Conservation (phyloP, 2,888 invertebrate genomes). For the Tortricodes alternella region DNA sequence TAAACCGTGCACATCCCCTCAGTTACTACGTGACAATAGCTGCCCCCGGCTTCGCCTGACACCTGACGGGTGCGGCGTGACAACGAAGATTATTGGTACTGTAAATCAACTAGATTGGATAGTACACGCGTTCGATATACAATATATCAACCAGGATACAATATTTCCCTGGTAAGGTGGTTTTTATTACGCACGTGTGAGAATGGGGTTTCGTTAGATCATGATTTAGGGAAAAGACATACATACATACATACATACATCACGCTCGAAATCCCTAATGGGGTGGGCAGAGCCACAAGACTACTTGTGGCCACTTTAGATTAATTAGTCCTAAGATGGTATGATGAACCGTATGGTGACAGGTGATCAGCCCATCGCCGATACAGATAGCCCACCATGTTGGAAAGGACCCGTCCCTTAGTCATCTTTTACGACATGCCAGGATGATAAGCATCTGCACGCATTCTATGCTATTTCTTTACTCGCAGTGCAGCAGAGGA, state of each 20-base stretch:
- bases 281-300: no score
- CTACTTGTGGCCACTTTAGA: no score
- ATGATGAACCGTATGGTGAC: no score
- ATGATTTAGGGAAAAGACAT: background rate
- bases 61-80: conserved; percentile 66
- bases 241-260: background rate
- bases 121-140: conserved; percentile 50
- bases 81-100: conserved; percentile 69
- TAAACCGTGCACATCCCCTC: conserved; percentile 36
- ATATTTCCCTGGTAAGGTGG: conserved; percentile 36
- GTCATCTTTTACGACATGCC: no score
- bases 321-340: no score
- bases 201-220: conserved; percentile 8
- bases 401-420: no score
- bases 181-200: conserved; percentile 14
- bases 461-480: no score
- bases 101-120: conserved; percentile 76
- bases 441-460: no score
- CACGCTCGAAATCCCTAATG: no score
- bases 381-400: no score
- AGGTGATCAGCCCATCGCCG: no score
- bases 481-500: no score
- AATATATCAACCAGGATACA: conserved; percentile 54
- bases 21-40: conserved; percentile 55
- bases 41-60: conserved; percentile 47